Percentiles rank a stretch among this genome's conserved stretches.
Conservation (phyloP, 1,140 invertebrate genomes). For the Lasaia peninsularis region DNA sequence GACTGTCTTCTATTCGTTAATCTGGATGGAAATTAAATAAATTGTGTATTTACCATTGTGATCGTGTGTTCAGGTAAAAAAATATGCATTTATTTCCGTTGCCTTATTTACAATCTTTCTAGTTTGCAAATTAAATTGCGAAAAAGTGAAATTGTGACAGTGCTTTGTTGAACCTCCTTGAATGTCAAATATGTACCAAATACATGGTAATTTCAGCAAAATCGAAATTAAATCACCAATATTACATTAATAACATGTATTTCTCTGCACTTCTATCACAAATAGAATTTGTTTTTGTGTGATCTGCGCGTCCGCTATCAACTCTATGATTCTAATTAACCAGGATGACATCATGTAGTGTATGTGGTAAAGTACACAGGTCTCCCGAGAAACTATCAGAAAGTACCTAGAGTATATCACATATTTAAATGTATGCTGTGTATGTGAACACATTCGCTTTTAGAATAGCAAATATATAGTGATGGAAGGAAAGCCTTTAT, state of each 20-base stretch:
- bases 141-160: slow-evolving; percentile 26
- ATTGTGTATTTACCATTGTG: slow-evolving; percentile 32
- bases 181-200: slow-evolving; percentile 26
- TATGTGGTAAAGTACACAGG: slow-evolving; percentile 3
- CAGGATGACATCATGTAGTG: slow-evolving; percentile 1
- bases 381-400: slow-evolving; percentile 5
- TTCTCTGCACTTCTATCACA: background rate
- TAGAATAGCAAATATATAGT: background rate
- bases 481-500: background rate
- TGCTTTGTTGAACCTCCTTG: slow-evolving; percentile 30
- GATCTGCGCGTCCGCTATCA: background rate
- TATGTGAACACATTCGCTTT: background rate
- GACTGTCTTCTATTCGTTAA: slow-evolving; percentile 53
- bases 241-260: background rate
- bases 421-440: background rate
- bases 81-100: background rate
- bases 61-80: slow-evolving; percentile 5
- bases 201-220: slow-evolving; percentile 10
- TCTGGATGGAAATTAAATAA: slow-evolving; percentile 37
- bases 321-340: slow-evolving; percentile 4
- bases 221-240: background rate
- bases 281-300: background rate
- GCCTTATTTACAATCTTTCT: background rate
- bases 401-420: slow-evolving; percentile 1
- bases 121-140: slow-evolving; percentile 5